Conservation (phyloP, 2,888 invertebrate genomes). For the Drosophila borborema region DNA sequence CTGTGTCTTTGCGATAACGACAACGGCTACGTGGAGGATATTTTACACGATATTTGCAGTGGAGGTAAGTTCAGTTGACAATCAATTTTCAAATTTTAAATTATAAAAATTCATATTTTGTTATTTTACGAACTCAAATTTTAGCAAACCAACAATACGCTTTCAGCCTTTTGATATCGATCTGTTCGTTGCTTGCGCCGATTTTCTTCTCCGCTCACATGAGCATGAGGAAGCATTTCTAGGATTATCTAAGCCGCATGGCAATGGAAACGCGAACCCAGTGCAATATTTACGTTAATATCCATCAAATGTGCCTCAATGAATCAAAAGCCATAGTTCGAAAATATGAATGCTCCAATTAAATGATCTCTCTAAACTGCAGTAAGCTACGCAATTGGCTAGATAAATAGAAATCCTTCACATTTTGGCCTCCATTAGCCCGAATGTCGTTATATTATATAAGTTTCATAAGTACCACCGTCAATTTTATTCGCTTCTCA, state of each 20-base stretch:
- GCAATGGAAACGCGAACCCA: constrained; percentile 20
- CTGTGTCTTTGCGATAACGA: constrained; percentile 88
- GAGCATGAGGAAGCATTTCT: constrained; percentile 71
- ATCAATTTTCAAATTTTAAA: accelerated
- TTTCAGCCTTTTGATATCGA: constrained; percentile 71
- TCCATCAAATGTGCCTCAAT: constrained; percentile 77
- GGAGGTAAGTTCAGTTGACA: constrained; percentile 83
- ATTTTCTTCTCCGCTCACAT: constrained; percentile 73
- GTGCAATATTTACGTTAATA: constrained; percentile 48
- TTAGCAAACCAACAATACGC: constrained; percentile 72
- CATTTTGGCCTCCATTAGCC: constrained; percentile 45
- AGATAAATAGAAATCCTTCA: constrained; percentile 15
- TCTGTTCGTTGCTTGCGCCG: constrained; percentile 73
- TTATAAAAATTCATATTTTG: background rate
- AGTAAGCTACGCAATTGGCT: constrained; percentile 20
- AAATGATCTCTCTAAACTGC: constrained; percentile 36
- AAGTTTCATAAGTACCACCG: constrained; percentile 81
- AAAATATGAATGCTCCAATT: constrained; percentile 27
- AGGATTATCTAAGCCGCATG: constrained; percentile 38
- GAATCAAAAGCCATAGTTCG: constrained; percentile 45
- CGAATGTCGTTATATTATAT: constrained; percentile 59
- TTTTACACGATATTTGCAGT: constrained; percentile 87
- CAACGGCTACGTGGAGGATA: constrained; percentile 88
- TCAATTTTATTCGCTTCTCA: constrained; percentile 77
- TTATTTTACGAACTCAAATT: constrained; percentile 17